Base-by-base conservation (phyloP, 2,888 invertebrate species). In the Calephelis perditalis region DNA sequence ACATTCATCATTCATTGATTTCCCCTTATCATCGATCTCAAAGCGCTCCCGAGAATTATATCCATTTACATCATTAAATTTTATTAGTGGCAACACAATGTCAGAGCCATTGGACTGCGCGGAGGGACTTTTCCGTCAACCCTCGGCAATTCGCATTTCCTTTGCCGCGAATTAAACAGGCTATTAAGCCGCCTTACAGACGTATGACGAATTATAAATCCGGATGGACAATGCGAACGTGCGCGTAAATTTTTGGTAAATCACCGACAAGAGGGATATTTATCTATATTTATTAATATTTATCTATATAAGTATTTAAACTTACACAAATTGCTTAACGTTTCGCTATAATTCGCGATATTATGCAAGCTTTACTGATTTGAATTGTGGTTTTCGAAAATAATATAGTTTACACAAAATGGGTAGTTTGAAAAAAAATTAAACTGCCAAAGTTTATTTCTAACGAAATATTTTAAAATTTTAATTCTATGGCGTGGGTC, bases 61-160 rank as follows among this genome's bases (percentile, higher is more conserved):
- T 89, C 87, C 87, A 86, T 88, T 90, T 89, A 89, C 87, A 87
- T 86, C 87, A 89, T 89, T 88, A 88, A 87, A 87, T 89, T 89
- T 89, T 89, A 90, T 88, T 88, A 87, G 84, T 81, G 79, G 79
- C 79, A 81, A 82, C 76, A 87, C 86, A 89, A 89, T 84, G 71
- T 81, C 68, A 69, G 70, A 68, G 75, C 79, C 73, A 79, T 82
- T 77, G 79, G 75, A 79, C 76, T 76, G 71, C 68, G 61, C 73
- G 71, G 76, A 86, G 86, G 80, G 82, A 83, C 79, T 82, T 83
- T 86, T 83, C 84, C 80, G 79, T 74, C 76, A 72, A 75, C 82
- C 73, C 86, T 76, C 79, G 73, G 74, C 83, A 79, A 85, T 85
- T 81, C 81, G 80, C 77, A 84, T 86, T 88, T 88, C 87, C 86